Conservation (phyloP, 2,113 vertebrate genomes). For the Rhagologus leucostigma region DNA sequence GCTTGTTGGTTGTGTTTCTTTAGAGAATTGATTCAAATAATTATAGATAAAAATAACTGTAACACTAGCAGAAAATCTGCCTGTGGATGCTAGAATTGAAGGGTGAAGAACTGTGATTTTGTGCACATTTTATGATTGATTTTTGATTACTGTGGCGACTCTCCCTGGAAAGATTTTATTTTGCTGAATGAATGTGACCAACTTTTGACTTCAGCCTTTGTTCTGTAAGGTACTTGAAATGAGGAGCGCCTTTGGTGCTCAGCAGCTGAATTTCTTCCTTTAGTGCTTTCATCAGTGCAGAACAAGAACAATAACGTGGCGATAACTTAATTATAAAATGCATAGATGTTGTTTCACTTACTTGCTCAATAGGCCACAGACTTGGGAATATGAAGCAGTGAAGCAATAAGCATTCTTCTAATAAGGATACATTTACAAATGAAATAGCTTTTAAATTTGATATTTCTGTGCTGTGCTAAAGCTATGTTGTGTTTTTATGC, state of each 20-base stretch:
- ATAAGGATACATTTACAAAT: neutral
- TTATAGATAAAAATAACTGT: neutral
- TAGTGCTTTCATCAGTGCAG: neutral
- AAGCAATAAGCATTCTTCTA: neutral
- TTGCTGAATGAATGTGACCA: neutral
- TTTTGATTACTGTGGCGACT: neutral
- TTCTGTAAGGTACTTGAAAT: neutral
- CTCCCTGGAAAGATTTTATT: neutral
- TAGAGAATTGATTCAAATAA: neutral
- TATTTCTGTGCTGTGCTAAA: neutral
- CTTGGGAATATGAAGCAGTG: neutral
- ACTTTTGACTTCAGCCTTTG: neutral
- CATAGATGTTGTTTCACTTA: neutral
- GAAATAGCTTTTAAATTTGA: neutral
- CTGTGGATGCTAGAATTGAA: neutral
- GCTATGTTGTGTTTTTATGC: neutral
- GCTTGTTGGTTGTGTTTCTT: neutral
- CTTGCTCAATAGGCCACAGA: neutral
- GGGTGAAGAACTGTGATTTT: neutral
- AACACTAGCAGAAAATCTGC: neutral
- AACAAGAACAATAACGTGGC: neutral
- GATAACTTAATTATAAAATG: constrained; percentile 38
- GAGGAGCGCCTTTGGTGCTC: neutral
- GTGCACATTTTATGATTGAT: neutral
- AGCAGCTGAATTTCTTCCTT: neutral